Evolutionary conservation across 2,797 vertebrate genomes (phyloP).

Genomic region (Eremophila alpestris): DNA sequence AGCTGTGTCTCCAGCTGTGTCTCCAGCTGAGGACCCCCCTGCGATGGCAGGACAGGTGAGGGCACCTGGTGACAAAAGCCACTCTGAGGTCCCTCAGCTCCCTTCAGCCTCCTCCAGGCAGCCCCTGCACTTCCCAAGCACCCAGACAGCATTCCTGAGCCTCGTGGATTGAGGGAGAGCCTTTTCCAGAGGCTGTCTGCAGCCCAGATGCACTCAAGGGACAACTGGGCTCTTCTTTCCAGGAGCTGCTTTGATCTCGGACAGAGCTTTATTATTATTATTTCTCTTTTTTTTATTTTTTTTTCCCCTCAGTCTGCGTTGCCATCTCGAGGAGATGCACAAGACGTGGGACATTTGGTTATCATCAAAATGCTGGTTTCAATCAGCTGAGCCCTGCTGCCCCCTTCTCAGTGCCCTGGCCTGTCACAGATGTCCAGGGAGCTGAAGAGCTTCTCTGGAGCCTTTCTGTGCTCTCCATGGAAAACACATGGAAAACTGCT

Average conservation of each 20-base stretch:
- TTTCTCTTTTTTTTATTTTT: background rate
- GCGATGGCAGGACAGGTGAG: background rate
- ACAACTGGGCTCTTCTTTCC: constrained; percentile 52
- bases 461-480: background rate
- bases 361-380: constrained; percentile 7
- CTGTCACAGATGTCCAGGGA: background rate
- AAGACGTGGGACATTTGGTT: constrained; percentile 47
- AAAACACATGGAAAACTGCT: constrained; percentile 13
- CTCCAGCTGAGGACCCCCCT: background rate
- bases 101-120: background rate
- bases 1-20: background rate
- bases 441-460: background rate
- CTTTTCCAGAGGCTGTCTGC: constrained; percentile 62
- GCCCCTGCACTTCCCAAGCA: background rate
- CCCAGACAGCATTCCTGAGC: constrained; percentile 10
- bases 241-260: constrained; percentile 66
- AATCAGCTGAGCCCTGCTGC: background rate
- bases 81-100: background rate
- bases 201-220: constrained; percentile 69
- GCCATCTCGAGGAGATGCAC: constrained; percentile 31
- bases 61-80: background rate
- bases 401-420: background rate
- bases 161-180: background rate
- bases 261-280: background rate
- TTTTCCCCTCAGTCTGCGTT: background rate